Conservation (phyloP, 2,888 invertebrate genomes). For the Tuberolachnus salignus region DNA sequence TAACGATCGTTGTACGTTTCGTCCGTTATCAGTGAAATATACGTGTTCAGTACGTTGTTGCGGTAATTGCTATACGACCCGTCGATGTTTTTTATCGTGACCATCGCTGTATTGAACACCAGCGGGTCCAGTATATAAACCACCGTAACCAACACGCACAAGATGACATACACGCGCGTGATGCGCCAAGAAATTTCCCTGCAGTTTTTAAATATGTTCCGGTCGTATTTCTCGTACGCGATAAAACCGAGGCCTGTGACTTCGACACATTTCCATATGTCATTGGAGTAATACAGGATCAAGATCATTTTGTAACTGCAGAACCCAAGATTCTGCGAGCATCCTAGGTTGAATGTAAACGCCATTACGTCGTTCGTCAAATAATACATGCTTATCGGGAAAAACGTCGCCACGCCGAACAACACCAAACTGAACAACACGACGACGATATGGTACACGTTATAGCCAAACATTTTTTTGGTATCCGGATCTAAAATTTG, state of each 20-base stretch:
- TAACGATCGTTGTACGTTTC: not conserved
- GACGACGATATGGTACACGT: not conserved
- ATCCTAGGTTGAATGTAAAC: not conserved
- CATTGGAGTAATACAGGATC: not conserved
- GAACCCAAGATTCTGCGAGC: not conserved
- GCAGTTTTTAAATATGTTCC: not conserved
- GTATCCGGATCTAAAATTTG: constrained; percentile 2
- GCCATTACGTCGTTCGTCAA: not conserved
- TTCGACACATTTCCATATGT: constrained; percentile 7
- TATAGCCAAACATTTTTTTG: not conserved
- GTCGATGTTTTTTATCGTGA: not conserved
- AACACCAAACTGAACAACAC: not conserved
- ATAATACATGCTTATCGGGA: not conserved
- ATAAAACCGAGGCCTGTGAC: not conserved
- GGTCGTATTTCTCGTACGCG: not conserved
- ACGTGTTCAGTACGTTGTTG: not conserved
- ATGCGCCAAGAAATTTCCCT: not conserved
- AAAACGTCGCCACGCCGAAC: not conserved
- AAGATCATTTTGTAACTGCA: not conserved
- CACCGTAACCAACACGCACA: not conserved
- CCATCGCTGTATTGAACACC: not conserved
- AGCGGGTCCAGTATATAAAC: not conserved
- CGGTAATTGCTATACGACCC: not conserved
- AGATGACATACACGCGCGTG: not conserved
- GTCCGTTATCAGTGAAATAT: not conserved